Evolutionary conservation across 2,888 invertebrate species (phyloP).

Genomic region (Lycia hirtaria): DNA sequence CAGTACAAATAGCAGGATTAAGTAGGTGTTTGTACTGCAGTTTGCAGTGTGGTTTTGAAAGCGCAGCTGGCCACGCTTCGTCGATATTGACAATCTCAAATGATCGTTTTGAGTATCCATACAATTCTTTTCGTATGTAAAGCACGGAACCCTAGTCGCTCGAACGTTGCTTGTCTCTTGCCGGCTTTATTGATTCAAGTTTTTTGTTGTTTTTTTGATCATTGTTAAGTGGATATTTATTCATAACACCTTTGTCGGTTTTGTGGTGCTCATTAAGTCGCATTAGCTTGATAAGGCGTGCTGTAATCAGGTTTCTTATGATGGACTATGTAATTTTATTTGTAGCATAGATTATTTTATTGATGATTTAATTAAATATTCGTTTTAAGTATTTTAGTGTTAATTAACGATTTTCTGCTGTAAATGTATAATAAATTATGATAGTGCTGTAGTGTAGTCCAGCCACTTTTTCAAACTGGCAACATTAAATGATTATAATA

Average conservation of each 20-base stretch:
- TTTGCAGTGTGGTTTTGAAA: no score
- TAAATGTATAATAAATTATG: no score
- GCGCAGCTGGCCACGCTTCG: neutral
- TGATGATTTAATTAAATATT: conserved; percentile 32
- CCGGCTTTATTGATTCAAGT: conserved; percentile 6
- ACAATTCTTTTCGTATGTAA: neutral
- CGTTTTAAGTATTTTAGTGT: neutral
- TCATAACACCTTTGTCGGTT: conserved; percentile 83
- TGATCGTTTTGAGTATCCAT: neutral
- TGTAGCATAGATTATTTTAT: conserved; percentile 5
- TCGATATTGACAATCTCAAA: no score
- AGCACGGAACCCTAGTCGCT: neutral
- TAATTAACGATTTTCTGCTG: no score
- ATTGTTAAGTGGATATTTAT: conserved; percentile 76
- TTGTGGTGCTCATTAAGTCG: conserved; percentile 71
- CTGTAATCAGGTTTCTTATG: conserved; percentile 46
- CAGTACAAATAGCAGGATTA: no score
- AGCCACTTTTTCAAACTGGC: no score
- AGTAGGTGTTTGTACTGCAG: no score
- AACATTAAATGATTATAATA: no score
- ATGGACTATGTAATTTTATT: conserved; percentile 28
- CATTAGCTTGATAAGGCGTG: conserved; percentile 65
- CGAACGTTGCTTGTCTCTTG: neutral
- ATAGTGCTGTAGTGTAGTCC: no score
- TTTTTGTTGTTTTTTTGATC: conserved; percentile 50